Base-by-base conservation (phyloP, 2,113 vertebrate species). In the Caranx ignobilis region DNA sequence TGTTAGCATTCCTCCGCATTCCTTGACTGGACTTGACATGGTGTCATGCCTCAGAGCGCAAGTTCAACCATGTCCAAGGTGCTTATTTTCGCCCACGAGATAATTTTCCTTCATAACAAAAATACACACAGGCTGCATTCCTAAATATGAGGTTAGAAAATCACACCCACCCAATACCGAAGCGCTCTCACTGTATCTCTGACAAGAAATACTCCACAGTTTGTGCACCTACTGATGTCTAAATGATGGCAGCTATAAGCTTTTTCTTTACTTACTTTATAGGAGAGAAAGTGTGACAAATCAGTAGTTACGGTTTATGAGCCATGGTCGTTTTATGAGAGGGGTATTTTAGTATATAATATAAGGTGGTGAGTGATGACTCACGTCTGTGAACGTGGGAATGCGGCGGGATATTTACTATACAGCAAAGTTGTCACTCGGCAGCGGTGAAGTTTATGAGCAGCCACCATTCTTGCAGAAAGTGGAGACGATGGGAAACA, bases 21-120 rank as follows among this genome's bases (percentile, higher is more conserved):
- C 86, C 82, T 73, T 13, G 7, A 34, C 85, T 67, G 87, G 90
- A 88, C 90, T 48, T 81, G 84, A 88, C 81, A 63, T 47, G 77
- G 78, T 64, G 85, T 89, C 79, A 83, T 37, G 79, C 83, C 21
- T 72, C 65, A 50, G 48, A 84, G 66, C 13, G 11, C 90, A 91
- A 85, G 89, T 86, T 93, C 88, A 86, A 86, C 88, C 90, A 70
- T 80, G 90, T 91, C 79, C 82, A 81, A 82, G 82, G 84, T 87
- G 82, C 81, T 83, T 73, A 82, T 89, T 90, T 86, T 71, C 73
- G n/a, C 76, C 74, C 47, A 10, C 47, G 4, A 77, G 72, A 80
- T 76, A 60, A 83, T 88, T 82, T 83, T 66, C 68, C 78, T 61
- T 85, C 61, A 83, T 56, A 81, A 79, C 47, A 31, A 84, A 91